These are phyloP conservation scores for Aphelinus certus DNA, from an alignment of 1,140 invertebrate genomes.

Conservation along the genomic window DNA sequence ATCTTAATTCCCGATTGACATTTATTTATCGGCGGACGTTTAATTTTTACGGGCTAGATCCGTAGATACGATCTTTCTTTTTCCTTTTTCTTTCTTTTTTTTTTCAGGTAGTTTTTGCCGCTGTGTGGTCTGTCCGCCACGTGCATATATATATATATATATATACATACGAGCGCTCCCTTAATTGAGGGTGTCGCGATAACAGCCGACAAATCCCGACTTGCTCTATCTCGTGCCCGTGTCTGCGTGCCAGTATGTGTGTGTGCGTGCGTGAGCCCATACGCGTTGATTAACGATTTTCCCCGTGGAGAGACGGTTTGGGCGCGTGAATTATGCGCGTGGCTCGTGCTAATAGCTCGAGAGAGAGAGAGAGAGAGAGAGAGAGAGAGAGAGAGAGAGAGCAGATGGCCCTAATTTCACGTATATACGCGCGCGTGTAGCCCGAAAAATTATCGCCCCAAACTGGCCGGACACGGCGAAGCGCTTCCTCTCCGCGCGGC, in stretches of 20 bases:
- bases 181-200: conserved; percentile 56
- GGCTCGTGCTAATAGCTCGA: neutral
- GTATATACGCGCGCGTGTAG: too few species aligned
- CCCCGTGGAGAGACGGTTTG: too few species aligned
- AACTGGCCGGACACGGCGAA: too few species aligned
- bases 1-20: conserved; percentile 65
- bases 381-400: too few species aligned
- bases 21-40: conserved; percentile 65
- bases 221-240: conserved; percentile 46
- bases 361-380: neutral
- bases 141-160: neutral
- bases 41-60: conserved; percentile 65
- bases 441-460: too few species aligned
- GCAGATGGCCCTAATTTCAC: neutral
- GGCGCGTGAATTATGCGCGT: neutral
- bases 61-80: conserved; percentile 47
- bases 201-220: conserved; percentile 44
- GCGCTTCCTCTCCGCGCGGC: too few species aligned
- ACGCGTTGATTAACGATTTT: too few species aligned
- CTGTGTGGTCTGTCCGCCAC: conserved; percentile 55
- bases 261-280: too few species aligned
- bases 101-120: conserved; percentile 47
- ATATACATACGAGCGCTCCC: conserved; percentile 30
- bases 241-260: neutral
- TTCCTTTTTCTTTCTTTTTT: neutral